phyloP scores from a whole-genome alignment of 2,888 invertebrate species.

The Calliphora vomitoria region DNA sequence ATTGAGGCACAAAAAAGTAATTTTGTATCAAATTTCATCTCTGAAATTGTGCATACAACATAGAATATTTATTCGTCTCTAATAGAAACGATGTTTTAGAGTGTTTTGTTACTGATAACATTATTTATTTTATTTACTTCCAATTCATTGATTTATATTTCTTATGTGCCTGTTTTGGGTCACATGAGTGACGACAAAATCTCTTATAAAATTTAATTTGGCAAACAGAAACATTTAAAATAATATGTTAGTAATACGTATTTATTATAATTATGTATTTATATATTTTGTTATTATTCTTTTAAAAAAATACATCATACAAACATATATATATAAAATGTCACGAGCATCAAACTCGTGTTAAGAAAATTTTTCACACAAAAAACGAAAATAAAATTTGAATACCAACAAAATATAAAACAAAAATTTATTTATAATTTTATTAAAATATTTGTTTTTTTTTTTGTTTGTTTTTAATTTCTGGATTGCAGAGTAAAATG shows the following conservation, averaged over 20 bases:
- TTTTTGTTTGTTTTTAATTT: background rate
- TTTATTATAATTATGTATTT: background rate
- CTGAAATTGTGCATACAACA: too few relatives aligned
- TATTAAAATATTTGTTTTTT: background rate
- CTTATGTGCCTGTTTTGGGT: background rate
- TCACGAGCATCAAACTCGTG: slow-evolving; percentile 12
- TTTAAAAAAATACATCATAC: background rate
- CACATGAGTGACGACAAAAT: background rate
- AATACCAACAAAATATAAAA: background rate
- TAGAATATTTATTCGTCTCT: too few relatives aligned
- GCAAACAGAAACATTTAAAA: background rate
- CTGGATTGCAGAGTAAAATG: too few relatives aligned
- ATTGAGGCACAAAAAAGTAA: too few relatives aligned
- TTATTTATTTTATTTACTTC: slow-evolving; percentile 4
- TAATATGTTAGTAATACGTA: background rate
- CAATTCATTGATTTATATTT: slow-evolving; percentile 10
- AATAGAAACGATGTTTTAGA: too few relatives aligned
- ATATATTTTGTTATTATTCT: background rate
- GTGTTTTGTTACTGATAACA: too few relatives aligned
- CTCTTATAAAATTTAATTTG: background rate
- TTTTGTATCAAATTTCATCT: too few relatives aligned
- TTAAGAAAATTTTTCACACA: slow-evolving; percentile 21
- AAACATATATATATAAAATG: background rate
- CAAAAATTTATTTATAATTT: background rate
- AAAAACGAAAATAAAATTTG: background rate